phyloP scores from a whole-genome alignment of 2,888 invertebrate genomes.

The Phlogophora meticulosa region DNA sequence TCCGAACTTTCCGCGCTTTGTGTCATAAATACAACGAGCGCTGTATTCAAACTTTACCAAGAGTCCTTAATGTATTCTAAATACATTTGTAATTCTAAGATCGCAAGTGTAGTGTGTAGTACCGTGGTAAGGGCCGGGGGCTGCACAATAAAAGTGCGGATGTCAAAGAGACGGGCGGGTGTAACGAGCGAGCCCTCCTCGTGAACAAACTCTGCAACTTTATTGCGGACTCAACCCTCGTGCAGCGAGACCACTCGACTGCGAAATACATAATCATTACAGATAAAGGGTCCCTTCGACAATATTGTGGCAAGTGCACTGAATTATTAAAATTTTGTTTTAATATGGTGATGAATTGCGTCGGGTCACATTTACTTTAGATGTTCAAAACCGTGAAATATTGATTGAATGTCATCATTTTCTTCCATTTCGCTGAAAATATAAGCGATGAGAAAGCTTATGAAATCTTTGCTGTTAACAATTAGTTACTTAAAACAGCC shows the following conservation, averaged over 20 bases:
- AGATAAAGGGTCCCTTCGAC: slow-evolving; percentile 81
- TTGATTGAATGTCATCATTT: not conserved
- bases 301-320: slow-evolving; percentile 75
- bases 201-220: slow-evolving; percentile 79
- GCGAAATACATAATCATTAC: slow-evolving; percentile 86
- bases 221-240: slow-evolving; percentile 81
- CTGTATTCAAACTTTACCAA: slow-evolving; percentile 37
- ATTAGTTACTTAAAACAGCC: not conserved
- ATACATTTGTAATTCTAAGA: slow-evolving; percentile 72
- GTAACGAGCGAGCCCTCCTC: slow-evolving; percentile 72
- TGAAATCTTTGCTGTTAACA: no score
- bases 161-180: slow-evolving; percentile 79
- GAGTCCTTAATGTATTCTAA: slow-evolving; percentile 50
- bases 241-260: slow-evolving; percentile 82
- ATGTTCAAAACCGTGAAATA: not conserved
- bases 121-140: slow-evolving; percentile 73
- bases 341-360: slow-evolving; percentile 40
- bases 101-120: slow-evolving; percentile 65
- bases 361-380: slow-evolving; percentile 14
- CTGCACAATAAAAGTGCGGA: slow-evolving; percentile 84
- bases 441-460: not conserved
- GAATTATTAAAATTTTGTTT: slow-evolving; percentile 57
- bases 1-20: slow-evolving; percentile 32
- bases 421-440: not conserved
- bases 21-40: slow-evolving; percentile 13